Evolutionary conservation across 2,888 invertebrate genomes (phyloP), one percentile per base, ranked within the genome.

Genomic region (Cheilosia impressa): DNA sequence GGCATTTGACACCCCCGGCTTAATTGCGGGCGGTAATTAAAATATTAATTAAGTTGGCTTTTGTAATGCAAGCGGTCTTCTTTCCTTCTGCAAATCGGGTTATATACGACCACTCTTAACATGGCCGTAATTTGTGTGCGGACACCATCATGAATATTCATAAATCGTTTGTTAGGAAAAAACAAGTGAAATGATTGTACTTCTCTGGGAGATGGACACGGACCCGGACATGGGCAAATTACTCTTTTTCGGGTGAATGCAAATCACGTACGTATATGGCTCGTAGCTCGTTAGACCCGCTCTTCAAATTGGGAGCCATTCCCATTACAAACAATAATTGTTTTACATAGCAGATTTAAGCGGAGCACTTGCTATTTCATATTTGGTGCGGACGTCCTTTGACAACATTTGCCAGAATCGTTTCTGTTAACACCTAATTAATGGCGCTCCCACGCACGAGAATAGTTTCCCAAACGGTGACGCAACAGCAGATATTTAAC

Each of bases 341-440:
- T 60, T 77, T 62, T 9, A 60, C 58, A 76, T 76, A 58, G 15
- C 53, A 43, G 66, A 50, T n/a, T 38, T 50, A 24, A 53, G 34
- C 69, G 58, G 15, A 50, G 63, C 52, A 80, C 38, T 10, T 34
- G 38, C 38, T 13, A 4, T 68, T 55, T 60, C 62, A 22, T 57
- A 13, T 34, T 27, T 7, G 53, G 24, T 31, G 55, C 3, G n/a
- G 17, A 2, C 17, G 17, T 58, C 38, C 38, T 31, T 24, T 41
- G 19, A n/a, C 34, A 60, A 17, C 69, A 2, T 43, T 19, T 43
- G 2, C n/a, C 17, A 47, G 52, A 31, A 57, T 22, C 72, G 62
- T 41, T 60, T 83, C 24, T 57, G 68, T 78, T 72, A 68, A 41
- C 78, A 83, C 83, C 52, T 65, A 69, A 73, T 83, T 78, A 78